Base-by-base conservation (phyloP, 2,888 invertebrate genomes). In the Hemicrepidius hirtus region DNA sequence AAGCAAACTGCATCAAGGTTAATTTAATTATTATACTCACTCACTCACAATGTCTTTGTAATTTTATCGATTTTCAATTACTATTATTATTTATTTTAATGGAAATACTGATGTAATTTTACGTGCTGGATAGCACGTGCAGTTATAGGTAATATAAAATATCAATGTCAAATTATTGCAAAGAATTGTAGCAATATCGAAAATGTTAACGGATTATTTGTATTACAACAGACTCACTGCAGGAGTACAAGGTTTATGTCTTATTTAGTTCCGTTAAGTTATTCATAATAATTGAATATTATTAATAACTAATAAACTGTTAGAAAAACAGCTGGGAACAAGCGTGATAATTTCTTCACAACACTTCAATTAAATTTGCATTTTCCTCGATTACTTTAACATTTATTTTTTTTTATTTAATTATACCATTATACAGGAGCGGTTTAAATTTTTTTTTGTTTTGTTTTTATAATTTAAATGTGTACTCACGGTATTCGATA, bases 401-500 rank as follows among this genome's bases (percentile, higher is more conserved):
- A 32, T 32, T 32, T 32, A 32, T 41, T n/a, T n/a, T n/a, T n/a
- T n/a, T n/a, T n/a, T 41, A 24, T 3, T 41, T 41, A 41, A 13
- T 41, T 13, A 3, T 41, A 20, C 20, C 2, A 20, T 13, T 20
- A 10, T 20, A 1, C 18, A 49, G 49, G 10, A 21, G 21, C 20
- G 41, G 41, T 1, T 13, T 32, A 5, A 32, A 32, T 32, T 32
- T 32, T 32, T 32, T 9, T 32, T 32, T 9, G 21, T 41, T 41
- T 16, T 7, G 18, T 41, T 41, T 16, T 9, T 46, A 4, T 1
- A 46, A 46, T 20, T 7, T 21, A 57, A 37, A 37, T 1, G 16
- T 35, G 35, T 71, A 85, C 85, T 85, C 80, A 85, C 85, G 83
- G 81, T 85, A 84, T 84, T 84, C 79, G 84, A 82, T 80, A 84